Percentiles rank a stretch among this genome's conserved stretches.
Conservation (phyloP, 2,888 invertebrate species). For the Spilarctia lutea region DNA sequence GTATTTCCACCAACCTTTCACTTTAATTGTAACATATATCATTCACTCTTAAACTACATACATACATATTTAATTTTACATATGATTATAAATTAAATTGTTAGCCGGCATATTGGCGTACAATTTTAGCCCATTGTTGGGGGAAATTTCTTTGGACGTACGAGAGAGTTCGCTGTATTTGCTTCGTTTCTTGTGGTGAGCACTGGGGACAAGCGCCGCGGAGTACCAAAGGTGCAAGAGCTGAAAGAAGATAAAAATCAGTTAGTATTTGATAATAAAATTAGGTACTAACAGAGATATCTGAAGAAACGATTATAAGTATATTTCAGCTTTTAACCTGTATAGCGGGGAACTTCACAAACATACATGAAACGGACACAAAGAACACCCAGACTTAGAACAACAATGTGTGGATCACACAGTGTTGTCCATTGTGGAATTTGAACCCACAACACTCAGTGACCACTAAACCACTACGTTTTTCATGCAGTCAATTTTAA, state of each 20-base stretch:
- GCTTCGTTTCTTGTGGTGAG: constrained; percentile 88
- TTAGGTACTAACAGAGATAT: neutral
- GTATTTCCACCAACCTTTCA: neutral
- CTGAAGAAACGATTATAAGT: neutral
- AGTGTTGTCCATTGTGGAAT: no score
- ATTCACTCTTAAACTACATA: neutral
- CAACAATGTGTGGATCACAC: no score
- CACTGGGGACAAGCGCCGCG: constrained; percentile 92
- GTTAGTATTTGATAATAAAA: neutral
- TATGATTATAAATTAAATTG: constrained; percentile 8
- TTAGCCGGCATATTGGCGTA: constrained; percentile 89
- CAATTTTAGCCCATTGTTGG: constrained; percentile 91
- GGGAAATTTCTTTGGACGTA: constrained; percentile 92
- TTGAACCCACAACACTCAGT: no score
- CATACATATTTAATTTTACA: neutral
- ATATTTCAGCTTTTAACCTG: neutral
- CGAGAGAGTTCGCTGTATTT: constrained; percentile 91
- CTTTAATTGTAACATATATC: neutral
- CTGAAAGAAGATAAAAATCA: constrained; percentile 77
- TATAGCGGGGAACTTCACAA: no score
- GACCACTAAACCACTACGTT: no score
- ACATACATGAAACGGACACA: no score
- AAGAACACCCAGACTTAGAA: no score
- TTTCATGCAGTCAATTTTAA: neutral
- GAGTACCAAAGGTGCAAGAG: constrained; percentile 91